Evolutionary conservation across 2,113 vertebrate genomes (phyloP).

Genomic region (Anthoscopus minutus): DNA sequence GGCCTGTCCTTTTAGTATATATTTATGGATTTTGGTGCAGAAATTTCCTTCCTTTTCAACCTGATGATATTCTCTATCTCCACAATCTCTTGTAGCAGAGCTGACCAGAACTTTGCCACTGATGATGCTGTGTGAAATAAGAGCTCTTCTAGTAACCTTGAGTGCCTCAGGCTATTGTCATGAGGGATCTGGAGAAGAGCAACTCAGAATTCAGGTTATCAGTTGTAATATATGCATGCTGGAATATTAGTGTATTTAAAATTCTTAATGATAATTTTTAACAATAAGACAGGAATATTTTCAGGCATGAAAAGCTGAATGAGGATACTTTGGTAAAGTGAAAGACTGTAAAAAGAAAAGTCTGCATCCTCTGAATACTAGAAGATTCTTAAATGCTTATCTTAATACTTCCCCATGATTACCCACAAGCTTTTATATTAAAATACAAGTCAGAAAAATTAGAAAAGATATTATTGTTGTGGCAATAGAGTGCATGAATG

Average conservation of each 20-base stretch:
- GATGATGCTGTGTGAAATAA: background rate
- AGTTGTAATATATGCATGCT: background rate
- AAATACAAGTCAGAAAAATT: background rate
- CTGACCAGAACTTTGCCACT: background rate
- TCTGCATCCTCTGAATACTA: background rate
- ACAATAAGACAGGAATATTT: background rate
- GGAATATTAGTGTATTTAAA: background rate
- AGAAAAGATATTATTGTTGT: background rate
- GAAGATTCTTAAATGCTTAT: background rate
- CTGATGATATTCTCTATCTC: background rate
- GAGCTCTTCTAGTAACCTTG: background rate
- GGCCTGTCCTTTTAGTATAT: background rate
- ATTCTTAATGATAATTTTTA: background rate
- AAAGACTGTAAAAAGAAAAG: background rate
- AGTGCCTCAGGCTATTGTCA: background rate
- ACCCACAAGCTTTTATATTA: background rate
- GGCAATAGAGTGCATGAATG: background rate
- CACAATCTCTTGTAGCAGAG: background rate
- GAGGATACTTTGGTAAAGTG: background rate
- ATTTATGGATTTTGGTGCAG: background rate
- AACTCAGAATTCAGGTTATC: background rate
- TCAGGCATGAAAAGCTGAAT: background rate
- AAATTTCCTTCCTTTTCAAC: background rate
- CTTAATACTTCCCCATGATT: background rate
- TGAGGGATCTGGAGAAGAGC: background rate